Percentiles rank a stretch among this genome's conserved stretches.
Evolutionary conservation across 2,888 invertebrate species (phyloP).

Genomic region (Timema podura): DNA sequence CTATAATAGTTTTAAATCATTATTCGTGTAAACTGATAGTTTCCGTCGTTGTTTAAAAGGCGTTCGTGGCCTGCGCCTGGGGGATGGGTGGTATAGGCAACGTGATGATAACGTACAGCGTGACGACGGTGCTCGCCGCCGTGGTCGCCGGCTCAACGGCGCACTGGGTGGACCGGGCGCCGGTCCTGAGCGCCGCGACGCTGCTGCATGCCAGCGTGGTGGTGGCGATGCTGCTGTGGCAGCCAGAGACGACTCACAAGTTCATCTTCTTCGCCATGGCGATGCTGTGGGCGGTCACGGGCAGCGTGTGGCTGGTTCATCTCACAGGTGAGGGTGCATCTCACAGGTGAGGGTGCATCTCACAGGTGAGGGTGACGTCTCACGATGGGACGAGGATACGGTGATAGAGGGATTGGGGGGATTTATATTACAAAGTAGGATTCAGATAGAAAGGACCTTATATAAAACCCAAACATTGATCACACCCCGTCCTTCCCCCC

Average conservation of each 20-base stretch:
- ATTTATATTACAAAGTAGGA: too few species aligned
- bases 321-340: background rate
- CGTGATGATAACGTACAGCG: slow-evolving; percentile 9
- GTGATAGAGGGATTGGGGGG: too few species aligned
- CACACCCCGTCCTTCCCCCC: too few species aligned
- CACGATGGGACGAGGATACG: too few species aligned
- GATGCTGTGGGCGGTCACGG: background rate
- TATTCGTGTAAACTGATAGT: too few species aligned
- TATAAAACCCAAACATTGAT: too few species aligned
- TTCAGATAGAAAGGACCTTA: too few species aligned
- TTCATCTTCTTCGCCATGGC: background rate
- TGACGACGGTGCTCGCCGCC: slow-evolving; percentile 1
- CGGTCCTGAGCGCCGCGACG: background rate
- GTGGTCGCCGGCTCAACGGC: background rate
- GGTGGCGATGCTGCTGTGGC: background rate
- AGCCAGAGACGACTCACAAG: background rate
- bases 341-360: background rate
- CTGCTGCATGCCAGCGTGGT: background rate
- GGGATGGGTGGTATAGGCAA: background rate
- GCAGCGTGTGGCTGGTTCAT: slow-evolving; percentile 6
- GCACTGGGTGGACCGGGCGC: background rate
- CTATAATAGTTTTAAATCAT: too few species aligned
- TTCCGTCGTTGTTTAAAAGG: background rate
- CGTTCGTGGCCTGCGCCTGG: slow-evolving; percentile 14
- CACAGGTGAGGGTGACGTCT: background rate